Base-by-base conservation (phyloP, 2,113 vertebrate species). In the Silurus asotus region DNA sequence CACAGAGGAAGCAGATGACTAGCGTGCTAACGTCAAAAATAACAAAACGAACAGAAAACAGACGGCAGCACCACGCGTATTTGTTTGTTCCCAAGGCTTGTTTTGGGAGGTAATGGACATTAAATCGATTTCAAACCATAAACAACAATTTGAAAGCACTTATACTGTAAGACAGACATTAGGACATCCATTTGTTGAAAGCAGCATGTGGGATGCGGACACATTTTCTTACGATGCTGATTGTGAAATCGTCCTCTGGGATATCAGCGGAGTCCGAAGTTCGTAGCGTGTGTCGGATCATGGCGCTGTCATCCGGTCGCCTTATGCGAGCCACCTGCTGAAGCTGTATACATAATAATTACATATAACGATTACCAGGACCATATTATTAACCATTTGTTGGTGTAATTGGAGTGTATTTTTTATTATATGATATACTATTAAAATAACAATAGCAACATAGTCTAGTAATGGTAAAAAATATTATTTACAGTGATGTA, bases 291-390 rank as follows among this genome's bases (percentile, higher is more conserved):
- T 92, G 91, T 28, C 93, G 91, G 77, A 92, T 90, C 2, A 91
- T 91, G 59, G 93, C 93, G 0, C 83, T 85, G 0, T 95, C 94
- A 1, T 95, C 94, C 91, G 93, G 93, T 6, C 91, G 93, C 84
- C 94, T 94, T 8, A 86, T 91, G 90, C 94, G 94, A 23, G 94
- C 93, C 89, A 95, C 94, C 91, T 95, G 94, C 67, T 93, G 92
- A 89, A 94, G 90, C 95, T 96, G 90, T 82, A 37, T 83, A 37
- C 89, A 80, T 75, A 89, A 87, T 84, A 25, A 84, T 37, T 37
- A 37, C 37, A 37, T 37, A 37, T 2, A 37, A 37, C 37, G 37
- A 37, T 37, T 37, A 37, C 37, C 37, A 37, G 37, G 37, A 37
- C 37, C 37, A 37, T 37, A 37, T 37, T 37, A 37, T 37, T 37